Conservation (phyloP, 2,797 vertebrate species). For the Leptatherina wallacei region DNA sequence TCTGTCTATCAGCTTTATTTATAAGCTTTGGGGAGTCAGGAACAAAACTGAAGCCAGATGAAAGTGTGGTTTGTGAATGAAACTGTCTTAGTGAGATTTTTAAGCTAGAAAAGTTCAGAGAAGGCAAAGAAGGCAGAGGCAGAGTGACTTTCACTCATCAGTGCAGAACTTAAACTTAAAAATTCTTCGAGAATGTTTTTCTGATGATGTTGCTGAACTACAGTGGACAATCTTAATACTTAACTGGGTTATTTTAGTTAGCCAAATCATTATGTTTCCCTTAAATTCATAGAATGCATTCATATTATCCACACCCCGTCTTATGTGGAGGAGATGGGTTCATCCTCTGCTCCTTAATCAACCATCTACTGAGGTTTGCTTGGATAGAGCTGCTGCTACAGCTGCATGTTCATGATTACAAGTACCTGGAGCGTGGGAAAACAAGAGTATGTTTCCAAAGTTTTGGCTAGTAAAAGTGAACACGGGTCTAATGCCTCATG, state of each 20-base stretch:
- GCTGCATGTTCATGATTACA: not conserved
- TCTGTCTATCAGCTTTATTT: slow-evolving; percentile 24
- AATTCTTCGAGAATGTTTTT: not conserved
- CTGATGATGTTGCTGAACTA: no score
- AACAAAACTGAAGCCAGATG: slow-evolving; percentile 9
- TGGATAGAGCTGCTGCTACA: not conserved
- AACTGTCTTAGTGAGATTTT: not conserved
- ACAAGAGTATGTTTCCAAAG: not conserved
- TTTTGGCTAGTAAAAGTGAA: not conserved
- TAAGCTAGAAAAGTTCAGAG: not conserved
- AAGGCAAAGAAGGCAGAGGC: no score
- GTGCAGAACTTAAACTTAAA: not conserved
- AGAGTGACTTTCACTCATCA: not conserved
- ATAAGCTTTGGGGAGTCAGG: not conserved
- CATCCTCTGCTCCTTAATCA: not conserved
- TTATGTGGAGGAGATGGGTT: not conserved
- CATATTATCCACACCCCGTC: not conserved
- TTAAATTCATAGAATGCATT: not conserved
- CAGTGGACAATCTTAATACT: not conserved
- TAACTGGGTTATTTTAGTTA: not conserved
- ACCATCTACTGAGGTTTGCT: no score
- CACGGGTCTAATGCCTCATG: not conserved
- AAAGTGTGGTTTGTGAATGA: not conserved
- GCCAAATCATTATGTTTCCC: not conserved
- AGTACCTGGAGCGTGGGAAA: not conserved